Evolutionary conservation across 2,113 vertebrate species (phyloP), one percentile per base, ranked within the genome.

Genomic region (Tachycineta bicolor): DNA sequence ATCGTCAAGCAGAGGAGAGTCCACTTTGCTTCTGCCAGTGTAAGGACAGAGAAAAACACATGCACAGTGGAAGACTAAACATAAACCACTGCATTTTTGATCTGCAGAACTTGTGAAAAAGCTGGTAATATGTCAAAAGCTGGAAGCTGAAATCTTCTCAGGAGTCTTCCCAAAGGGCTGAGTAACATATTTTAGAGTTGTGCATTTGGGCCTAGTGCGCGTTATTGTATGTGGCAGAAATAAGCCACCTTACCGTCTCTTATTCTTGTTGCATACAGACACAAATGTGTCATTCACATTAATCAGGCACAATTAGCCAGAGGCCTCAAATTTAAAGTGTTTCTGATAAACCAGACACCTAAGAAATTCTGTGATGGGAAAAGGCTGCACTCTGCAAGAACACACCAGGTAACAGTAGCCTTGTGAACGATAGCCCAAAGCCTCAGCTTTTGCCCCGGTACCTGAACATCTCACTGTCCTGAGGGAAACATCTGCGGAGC

Each of bases 401-500:
- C 91, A 90, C 83, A 90, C 64, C 34, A 63, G 64, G 95, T 97
- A 97, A 97, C 80, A 95, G 86, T 96, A 97, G 89, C 91, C 79
- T 94, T 94, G 92, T 93, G 94, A 96, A 86, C 0, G 44, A 96
- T 95, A 96, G 79, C 93, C 87, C 88, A 96, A 92, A 96, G 92
- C 93, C 85, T 96, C 90, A 94, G 88, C 90, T 95, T 93, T 97
- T 28, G 41, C 96, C 88, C 26, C 1, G 3, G 86, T 96, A 96
- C 94, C 96, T 95, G 93, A 92, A 92, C 93, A 96, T 87, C 90
- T 92, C 92, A 89, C 90, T 95, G 90, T 97, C 94, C 96, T 84
- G 94, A 96, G 93, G 96, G 96, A 96, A 97, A 97, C 96, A 97
- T 96, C 96, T 96, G 96, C 10, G 4, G 83, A 96, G 90, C 96